Conservation (phyloP, 2,113 vertebrate species). For the Podarcis muralis region DNA sequence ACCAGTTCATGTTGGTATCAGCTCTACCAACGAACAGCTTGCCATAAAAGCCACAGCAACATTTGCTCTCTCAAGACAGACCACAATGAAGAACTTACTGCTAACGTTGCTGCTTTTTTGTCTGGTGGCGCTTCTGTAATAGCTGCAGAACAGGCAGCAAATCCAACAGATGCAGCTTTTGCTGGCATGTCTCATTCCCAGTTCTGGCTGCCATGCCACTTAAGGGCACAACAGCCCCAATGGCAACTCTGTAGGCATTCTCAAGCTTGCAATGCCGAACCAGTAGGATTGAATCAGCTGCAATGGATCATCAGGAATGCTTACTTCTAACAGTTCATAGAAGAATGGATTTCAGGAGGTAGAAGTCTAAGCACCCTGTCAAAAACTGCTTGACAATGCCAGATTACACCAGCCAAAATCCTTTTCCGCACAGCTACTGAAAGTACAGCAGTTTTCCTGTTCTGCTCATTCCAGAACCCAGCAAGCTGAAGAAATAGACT, state of each 20-base stretch:
- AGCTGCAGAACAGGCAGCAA: not conserved
- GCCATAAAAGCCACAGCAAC: not conserved
- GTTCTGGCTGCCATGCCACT: not conserved
- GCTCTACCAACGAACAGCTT: not conserved
- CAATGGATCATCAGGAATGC: not conserved
- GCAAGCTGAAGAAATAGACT: not conserved
- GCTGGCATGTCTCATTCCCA: not conserved
- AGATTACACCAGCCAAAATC: not conserved
- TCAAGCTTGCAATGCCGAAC: not conserved
- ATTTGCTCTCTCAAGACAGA: not conserved
- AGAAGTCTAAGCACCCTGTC: not conserved
- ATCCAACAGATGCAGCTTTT: not conserved
- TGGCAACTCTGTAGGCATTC: not conserved
- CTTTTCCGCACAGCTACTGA: not conserved
- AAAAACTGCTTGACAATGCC: not conserved
- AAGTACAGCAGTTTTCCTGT: not conserved
- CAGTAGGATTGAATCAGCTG: not conserved
- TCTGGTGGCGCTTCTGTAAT: not conserved
- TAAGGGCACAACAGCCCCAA: not conserved
- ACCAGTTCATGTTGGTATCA: not conserved
- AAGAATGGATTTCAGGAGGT: not conserved
- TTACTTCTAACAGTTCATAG: not conserved
- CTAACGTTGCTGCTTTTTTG: not conserved
- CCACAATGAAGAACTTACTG: not conserved
- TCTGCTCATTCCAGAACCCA: not conserved